Evolutionary conservation across 2,888 invertebrate species (phyloP).

Genomic region (Bursaphelenchus okinawaensis): DNA sequence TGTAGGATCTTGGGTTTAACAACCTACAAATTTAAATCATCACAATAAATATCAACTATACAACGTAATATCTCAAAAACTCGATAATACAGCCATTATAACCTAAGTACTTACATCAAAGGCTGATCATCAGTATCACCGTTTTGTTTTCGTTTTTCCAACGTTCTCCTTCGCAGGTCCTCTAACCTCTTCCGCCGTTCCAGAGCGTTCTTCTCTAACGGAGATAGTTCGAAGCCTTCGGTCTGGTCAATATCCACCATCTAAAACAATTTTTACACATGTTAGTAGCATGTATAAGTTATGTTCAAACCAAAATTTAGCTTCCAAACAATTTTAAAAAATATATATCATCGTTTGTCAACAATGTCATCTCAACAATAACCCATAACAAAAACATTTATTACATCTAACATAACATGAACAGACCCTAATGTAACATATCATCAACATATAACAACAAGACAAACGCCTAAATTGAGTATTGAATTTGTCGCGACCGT

Average conservation of each 20-base stretch:
- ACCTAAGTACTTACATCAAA: neutral
- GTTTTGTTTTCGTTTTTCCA: constrained; percentile 2
- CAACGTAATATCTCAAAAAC: no score
- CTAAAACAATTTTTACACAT: constrained; percentile 8
- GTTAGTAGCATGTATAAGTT: no score
- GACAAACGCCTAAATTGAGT: constrained; percentile 35
- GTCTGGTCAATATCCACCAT: constrained; percentile 14
- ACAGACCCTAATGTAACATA: constrained; percentile 15
- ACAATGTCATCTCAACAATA: neutral
- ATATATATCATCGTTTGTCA: neutral
- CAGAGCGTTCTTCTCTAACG: constrained; percentile 34
- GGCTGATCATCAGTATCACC: constrained; percentile 3
- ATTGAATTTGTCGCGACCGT: constrained; percentile 42
- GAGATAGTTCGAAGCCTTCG: constrained; percentile 19
- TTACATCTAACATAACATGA: constrained; percentile 2
- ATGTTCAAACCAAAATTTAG: no score
- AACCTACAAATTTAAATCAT: neutral
- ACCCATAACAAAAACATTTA: no score
- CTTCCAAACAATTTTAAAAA: no score
- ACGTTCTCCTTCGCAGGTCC: constrained; percentile 19
- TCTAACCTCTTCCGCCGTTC: constrained; percentile 22
- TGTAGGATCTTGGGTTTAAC: neutral
- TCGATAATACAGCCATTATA: no score
- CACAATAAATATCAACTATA: neutral
- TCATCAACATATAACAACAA: constrained; percentile 25